Evolutionary conservation across 2,113 vertebrate species (phyloP), one percentile per base, ranked within the genome.

Genomic region (Gorsachius goisagi): DNA sequence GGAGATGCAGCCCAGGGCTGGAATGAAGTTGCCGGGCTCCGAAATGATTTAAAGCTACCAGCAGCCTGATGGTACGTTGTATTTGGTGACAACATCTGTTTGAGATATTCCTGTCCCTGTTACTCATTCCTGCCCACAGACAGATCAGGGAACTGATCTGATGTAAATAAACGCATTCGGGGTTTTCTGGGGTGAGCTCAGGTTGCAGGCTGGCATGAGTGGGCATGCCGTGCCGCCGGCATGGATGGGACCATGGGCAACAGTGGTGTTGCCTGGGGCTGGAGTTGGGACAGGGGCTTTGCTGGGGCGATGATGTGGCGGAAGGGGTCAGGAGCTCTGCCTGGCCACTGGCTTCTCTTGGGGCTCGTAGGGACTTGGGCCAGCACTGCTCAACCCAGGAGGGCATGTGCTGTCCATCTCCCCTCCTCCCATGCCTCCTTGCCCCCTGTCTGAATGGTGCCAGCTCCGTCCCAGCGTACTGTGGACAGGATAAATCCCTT

Each of bases 11-110:
- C 69, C 71, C 37, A 27, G 67, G 63, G 67, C 67, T 90, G 86
- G 45, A 59, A 69, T 55, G 53, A 47, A 62, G 23, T 75, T 9
- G 2, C 50, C 0, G 0, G 68, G 73, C 83, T 88, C 72, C 0
- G 6, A 33, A 55, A 33, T 80, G 88, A 77, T 78, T 91, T 93
- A 50, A 68, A 85, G 84, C 50, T 41, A 19, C 63, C 69, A 67
- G 87, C 82, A 94, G 83, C 84, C 79, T 71, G 93, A 58, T 3
- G 41, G 62, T 74, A 11, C n/a, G 84, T 92, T 93, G 89, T 90
- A 30, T 73, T 92, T 47, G 80, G 91, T 95, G 95, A 86, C 89
- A 90, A 77, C 89, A 95, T 93, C 93, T 96, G 93, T 91, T 92
- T 0, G 2, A 92, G 89, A 78, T 96, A 85, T 91, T 97, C 79